Percentiles rank a stretch among this genome's conserved stretches.
Conservation (phyloP, 2,888 invertebrate species). For the Beris morrisii region DNA sequence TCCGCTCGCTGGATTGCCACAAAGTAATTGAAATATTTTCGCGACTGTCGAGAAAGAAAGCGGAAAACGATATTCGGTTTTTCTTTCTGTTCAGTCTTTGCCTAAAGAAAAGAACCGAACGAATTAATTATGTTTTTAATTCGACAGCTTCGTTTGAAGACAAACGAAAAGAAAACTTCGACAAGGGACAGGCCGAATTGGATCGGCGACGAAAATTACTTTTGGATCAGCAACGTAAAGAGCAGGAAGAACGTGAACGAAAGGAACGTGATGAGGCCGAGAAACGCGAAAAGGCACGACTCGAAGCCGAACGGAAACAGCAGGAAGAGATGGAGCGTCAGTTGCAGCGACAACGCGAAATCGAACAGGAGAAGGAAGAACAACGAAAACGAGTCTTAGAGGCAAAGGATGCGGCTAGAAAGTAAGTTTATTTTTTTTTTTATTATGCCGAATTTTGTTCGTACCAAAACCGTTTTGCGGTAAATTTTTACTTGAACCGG, state of each 20-base stretch:
- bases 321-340: constrained; percentile 86
- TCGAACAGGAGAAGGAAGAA: constrained; percentile 74
- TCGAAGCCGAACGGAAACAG: constrained; percentile 73
- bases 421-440: constrained; percentile 43
- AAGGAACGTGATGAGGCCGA: constrained; percentile 91
- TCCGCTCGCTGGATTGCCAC: constrained; percentile 58
- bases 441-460: too few relatives aligned
- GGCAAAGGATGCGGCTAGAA: constrained; percentile 76
- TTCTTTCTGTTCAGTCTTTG: not conserved
- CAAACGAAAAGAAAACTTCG: constrained; percentile 94
- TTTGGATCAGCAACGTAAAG: constrained; percentile 87
- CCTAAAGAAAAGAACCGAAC: constrained; percentile 24
- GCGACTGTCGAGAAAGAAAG: not conserved
- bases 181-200: constrained; percentile 95
- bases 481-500: too few relatives aligned
- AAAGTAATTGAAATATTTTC: constrained; percentile 50
- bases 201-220: constrained; percentile 86
- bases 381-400: constrained; percentile 77
- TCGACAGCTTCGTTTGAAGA: constrained; percentile 84
- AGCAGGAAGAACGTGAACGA: constrained; percentile 89
- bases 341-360: constrained; percentile 74
- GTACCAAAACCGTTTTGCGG: not conserved
- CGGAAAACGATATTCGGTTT: not conserved
- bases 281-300: constrained; percentile 77
- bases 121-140: constrained; percentile 37